These are phyloP conservation scores for Alosa sapidissima DNA, from an alignment of 2,797 vertebrate genomes.

Conservation along the genomic window DNA sequence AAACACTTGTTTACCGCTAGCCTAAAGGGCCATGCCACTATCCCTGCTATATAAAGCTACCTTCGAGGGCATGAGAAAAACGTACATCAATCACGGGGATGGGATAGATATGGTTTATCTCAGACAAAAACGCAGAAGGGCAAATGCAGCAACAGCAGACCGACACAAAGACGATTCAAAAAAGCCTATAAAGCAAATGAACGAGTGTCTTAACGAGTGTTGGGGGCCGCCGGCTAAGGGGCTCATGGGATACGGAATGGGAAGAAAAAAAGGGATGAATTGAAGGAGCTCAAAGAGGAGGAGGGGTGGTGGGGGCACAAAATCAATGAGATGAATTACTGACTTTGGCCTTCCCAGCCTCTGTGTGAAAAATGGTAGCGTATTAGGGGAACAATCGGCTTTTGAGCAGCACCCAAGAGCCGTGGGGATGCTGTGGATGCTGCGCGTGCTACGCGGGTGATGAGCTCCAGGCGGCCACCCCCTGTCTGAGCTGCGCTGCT, in stretches of 20 bases:
- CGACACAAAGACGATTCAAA: not conserved
- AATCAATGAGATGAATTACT: conserved; percentile 49
- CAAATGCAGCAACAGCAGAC: not conserved
- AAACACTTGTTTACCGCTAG: conserved; percentile 34
- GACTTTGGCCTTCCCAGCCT: conserved; percentile 35
- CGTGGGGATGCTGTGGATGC: not conserved
- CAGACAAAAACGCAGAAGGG: not conserved
- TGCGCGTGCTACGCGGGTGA: not conserved
- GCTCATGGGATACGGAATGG: not conserved
- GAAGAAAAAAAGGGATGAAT: conserved; percentile 28
- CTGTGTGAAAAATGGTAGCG: conserved; percentile 32
- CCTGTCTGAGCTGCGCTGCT: not conserved
- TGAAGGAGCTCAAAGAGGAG: not conserved
- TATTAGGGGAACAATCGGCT: conserved; percentile 49
- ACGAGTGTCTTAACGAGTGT: conserved; percentile 30
- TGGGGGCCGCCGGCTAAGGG: conserved; percentile 25
- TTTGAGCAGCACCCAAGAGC: conserved; percentile 39
- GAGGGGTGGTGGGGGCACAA: not conserved
- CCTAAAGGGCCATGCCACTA: not conserved
- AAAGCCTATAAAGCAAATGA: conserved; percentile 50
- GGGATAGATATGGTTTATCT: not conserved
- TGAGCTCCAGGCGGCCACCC: not conserved
- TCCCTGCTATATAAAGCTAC: conserved; percentile 7
- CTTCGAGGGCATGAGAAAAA: not conserved
- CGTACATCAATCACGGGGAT: not conserved